These are phyloP conservation scores for Marronus borbonicus DNA, from an alignment of 2,888 invertebrate species.

Conservation along the genomic window DNA sequence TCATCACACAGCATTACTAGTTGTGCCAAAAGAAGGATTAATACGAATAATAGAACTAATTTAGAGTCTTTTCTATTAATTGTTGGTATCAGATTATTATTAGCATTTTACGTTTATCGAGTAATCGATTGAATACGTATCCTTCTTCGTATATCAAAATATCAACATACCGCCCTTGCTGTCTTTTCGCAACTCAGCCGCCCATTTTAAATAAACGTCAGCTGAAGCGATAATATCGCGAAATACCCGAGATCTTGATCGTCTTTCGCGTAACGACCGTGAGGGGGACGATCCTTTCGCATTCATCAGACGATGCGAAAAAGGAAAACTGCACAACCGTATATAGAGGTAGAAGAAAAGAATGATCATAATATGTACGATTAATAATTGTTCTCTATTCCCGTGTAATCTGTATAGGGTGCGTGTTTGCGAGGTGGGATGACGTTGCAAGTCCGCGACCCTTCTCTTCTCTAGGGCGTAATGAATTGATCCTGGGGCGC, in stretches of 20 bases:
- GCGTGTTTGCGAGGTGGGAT: conserved; percentile 59
- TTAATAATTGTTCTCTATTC: conserved; percentile 51
- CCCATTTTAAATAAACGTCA: conserved; percentile 18
- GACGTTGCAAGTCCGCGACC: conserved; percentile 68
- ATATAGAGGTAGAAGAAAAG: conserved; percentile 20
- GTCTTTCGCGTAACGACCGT: background rate
- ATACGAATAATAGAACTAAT: too few species aligned
- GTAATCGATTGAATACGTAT: too few species aligned
- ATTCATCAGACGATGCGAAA: conserved; percentile 15
- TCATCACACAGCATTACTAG: too few species aligned
- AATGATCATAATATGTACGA: conserved; percentile 46
- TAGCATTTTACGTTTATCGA: too few species aligned
- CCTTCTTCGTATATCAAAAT: too few species aligned
- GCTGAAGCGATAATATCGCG: conserved; percentile 9
- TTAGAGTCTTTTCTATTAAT: too few species aligned
- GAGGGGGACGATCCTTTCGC: conserved; percentile 8
- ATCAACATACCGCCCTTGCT: background rate
- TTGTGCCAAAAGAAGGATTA: too few species aligned
- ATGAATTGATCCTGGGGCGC: conserved; percentile 69
- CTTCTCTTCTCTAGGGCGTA: conserved; percentile 64
- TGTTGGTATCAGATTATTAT: too few species aligned
- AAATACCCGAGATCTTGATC: conserved; percentile 10
- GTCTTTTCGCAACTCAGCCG: background rate
- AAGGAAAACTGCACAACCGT: conserved; percentile 12
- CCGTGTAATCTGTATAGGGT: conserved; percentile 51